Conservation (phyloP, 2,888 invertebrate species). For the Platerodrilus igneus region DNA sequence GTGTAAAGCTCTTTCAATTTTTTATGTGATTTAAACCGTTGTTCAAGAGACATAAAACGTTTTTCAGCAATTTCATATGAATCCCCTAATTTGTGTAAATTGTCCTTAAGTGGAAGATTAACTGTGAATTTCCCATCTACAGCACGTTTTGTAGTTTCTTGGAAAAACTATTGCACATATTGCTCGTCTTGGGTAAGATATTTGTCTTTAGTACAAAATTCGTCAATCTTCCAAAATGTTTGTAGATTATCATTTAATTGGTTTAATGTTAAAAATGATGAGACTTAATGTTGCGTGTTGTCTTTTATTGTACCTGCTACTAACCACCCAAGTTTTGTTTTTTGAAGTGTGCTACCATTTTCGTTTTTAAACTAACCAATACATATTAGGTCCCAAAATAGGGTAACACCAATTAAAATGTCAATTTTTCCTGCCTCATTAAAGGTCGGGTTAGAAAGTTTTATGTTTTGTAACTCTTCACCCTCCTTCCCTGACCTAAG, state of each 20-base stretch:
- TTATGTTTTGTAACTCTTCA: no score
- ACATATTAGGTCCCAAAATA: no score
- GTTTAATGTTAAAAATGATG: conserved; percentile 6
- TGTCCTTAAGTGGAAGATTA: conserved; percentile 7
- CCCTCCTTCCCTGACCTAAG: no score
- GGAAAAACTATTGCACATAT: conserved; percentile 8
- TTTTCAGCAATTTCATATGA: conserved; percentile 3
- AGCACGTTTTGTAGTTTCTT: conserved; percentile 4
- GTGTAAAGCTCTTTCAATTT: no score
- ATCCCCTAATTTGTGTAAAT: conserved; percentile 8
- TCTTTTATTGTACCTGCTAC: no score
- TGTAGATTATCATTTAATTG: neutral
- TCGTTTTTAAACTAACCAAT: no score
- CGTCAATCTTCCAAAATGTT: conserved; percentile 8
- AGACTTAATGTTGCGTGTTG: no score
- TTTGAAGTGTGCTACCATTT: no score
- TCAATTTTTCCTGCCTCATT: no score
- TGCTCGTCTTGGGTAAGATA: conserved; percentile 8
- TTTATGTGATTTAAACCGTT: conserved; percentile 6
- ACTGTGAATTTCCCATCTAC: conserved; percentile 8
- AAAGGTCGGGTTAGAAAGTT: no score
- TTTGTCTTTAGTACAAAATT: conserved; percentile 1
- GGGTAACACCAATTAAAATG: no score
- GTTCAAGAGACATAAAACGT: conserved; percentile 10
- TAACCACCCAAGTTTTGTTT: no score